A percentile compares a stretch with the other conserved stretches of the same genome.
These are phyloP conservation scores for Enteromius viviparus DNA, from an alignment of 2,797 vertebrate species.

Conservation along the genomic window DNA sequence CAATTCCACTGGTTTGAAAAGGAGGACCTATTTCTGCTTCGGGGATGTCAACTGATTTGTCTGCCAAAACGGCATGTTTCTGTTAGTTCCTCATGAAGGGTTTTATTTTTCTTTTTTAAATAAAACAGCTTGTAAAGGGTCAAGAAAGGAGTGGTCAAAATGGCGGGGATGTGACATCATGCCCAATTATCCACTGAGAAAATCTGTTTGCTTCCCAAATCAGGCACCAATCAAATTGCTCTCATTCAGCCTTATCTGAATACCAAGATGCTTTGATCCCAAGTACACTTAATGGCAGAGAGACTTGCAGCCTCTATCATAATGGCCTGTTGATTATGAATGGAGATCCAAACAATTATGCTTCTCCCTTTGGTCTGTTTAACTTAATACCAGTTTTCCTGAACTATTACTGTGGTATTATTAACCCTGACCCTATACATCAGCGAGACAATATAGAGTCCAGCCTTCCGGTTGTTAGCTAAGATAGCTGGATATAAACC, in stretches of 20 bases:
- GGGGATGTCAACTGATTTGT: constrained; percentile 54
- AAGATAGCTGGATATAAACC: background rate
- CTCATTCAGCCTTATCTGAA: constrained; percentile 63
- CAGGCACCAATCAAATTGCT: constrained; percentile 63
- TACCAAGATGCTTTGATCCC: constrained; percentile 62
- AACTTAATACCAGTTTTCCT: constrained; percentile 46
- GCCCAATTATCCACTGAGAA: constrained; percentile 56
- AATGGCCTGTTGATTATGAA: constrained; percentile 64
- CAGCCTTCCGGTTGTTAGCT: background rate
- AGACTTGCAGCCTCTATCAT: constrained; percentile 59
- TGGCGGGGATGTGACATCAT: constrained; percentile 53
- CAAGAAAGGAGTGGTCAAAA: constrained; percentile 44
- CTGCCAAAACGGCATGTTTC: constrained; percentile 54
- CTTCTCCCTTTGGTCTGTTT: constrained; percentile 54
- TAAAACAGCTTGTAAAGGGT: constrained; percentile 41
- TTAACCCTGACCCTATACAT: constrained; percentile 37
- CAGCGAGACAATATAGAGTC: constrained; percentile 3
- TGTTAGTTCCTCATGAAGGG: constrained; percentile 27
- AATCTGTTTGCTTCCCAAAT: constrained; percentile 55
- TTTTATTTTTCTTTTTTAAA: constrained; percentile 7
- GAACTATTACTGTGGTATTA: constrained; percentile 50
- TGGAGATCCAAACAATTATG: constrained; percentile 51
- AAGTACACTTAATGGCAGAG: constrained; percentile 55
- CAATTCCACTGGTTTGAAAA: constrained; percentile 52
- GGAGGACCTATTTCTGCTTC: constrained; percentile 48